These are phyloP conservation scores for Silurus aristotelis DNA, from an alignment of 2,797 vertebrate species.

Conservation along the genomic window DNA sequence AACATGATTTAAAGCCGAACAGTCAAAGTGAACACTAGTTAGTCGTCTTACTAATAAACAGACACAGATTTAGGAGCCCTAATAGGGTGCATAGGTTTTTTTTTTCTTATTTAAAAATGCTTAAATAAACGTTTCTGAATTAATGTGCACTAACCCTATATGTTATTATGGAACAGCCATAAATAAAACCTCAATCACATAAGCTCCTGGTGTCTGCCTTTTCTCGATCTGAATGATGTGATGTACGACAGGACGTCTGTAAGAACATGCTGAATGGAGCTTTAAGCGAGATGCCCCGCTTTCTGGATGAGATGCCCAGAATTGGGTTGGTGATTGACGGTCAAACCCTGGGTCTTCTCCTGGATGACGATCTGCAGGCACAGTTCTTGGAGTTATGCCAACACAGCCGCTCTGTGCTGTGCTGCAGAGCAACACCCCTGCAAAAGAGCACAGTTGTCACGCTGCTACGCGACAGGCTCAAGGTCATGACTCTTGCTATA, in stretches of 20 bases:
- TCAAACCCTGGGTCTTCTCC: constrained; percentile 74
- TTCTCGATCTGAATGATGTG: background rate
- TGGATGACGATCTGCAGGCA: constrained; percentile 80
- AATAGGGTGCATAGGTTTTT: background rate
- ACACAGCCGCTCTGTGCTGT: constrained; percentile 83
- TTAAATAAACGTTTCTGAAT: background rate
- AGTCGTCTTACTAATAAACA: background rate
- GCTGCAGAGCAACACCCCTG: constrained; percentile 86
- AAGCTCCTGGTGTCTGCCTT: background rate
- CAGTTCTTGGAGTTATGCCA: constrained; percentile 80
- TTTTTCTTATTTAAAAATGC: background rate
- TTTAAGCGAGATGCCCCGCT: constrained; percentile 80
- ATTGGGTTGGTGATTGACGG: constrained; percentile 88
- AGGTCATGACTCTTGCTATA: constrained; percentile 88
- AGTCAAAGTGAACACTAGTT: background rate
- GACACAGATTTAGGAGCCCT: background rate
- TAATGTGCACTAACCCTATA: background rate
- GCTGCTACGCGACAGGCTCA: constrained; percentile 77
- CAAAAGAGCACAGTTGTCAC: constrained; percentile 90
- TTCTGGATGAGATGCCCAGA: constrained; percentile 56
- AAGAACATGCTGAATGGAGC: constrained; percentile 81
- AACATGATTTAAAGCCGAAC: background rate
- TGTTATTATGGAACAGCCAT: background rate
- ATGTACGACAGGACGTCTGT: constrained; percentile 78
- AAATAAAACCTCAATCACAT: background rate